phyloP scores from a whole-genome alignment of 2,113 vertebrate genomes.

The Microcebus lehilahytsara region DNA sequence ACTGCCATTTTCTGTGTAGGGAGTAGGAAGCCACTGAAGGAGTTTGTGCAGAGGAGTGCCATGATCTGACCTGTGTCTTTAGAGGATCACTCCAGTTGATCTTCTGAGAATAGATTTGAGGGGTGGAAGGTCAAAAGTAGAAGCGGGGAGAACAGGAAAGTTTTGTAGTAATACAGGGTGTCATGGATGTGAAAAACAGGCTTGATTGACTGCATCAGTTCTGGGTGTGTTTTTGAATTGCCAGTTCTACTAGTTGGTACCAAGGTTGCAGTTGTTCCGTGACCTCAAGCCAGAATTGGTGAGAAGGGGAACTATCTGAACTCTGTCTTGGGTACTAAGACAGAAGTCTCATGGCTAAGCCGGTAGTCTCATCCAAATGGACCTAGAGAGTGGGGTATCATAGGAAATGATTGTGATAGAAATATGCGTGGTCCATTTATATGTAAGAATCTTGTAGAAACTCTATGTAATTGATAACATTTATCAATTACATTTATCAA shows the following conservation, averaged over 20 bases:
- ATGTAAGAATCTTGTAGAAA: not conserved
- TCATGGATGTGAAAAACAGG: not conserved
- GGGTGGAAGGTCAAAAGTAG: not conserved
- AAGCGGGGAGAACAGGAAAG: not conserved
- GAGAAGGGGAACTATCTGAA: not conserved
- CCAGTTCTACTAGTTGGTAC: not conserved
- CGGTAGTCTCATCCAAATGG: not conserved
- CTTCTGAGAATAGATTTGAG: not conserved
- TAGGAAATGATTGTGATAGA: not conserved
- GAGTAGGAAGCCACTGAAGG: not conserved
- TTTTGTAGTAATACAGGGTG: not conserved
- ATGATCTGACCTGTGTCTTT: not conserved
- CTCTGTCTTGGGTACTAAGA: not conserved
- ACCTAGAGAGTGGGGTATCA: not conserved
- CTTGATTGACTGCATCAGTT: not conserved
- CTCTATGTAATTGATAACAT: not conserved
- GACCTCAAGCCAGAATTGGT: not conserved
- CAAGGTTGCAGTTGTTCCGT: not conserved
- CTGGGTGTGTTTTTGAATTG: not conserved
- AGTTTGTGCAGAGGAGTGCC: not conserved
- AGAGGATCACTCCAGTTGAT: not conserved
- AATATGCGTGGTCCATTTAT: not conserved
- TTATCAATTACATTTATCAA: not conserved
- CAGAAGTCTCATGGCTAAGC: not conserved
- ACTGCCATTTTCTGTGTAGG: not conserved